A percentile compares a stretch with the other conserved stretches of the same genome.
Conservation (phyloP, 2,888 invertebrate genomes). For the Caenorhabditis japonica region DNA sequence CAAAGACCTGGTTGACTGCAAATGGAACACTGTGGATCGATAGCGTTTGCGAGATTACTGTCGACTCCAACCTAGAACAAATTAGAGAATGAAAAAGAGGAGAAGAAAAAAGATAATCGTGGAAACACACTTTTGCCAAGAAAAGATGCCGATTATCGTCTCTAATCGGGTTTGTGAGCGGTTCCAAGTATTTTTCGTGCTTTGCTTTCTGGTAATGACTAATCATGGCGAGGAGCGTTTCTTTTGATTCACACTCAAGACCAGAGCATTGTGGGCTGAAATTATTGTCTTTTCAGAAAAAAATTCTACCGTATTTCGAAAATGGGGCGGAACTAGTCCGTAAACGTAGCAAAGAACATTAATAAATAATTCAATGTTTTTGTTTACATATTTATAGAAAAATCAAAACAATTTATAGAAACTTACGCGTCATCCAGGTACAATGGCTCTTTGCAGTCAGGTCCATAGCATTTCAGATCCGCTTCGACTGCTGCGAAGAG, state of each 20-base stretch:
- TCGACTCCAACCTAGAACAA: conserved; percentile 15
- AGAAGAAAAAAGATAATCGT: neutral
- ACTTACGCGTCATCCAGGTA: conserved; percentile 50
- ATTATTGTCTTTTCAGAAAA: neutral
- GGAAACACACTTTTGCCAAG: conserved; percentile 12
- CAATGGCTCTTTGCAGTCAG: conserved; percentile 31
- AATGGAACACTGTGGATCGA: conserved; percentile 45
- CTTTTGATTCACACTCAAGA: conserved; percentile 48
- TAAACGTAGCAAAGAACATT: no score
- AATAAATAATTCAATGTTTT: no score
- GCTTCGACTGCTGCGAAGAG: conserved; percentile 18
- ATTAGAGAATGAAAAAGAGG: neutral
- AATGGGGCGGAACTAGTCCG: no score
- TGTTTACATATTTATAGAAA: no score
- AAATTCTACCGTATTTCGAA: no score
- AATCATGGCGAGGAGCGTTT: conserved; percentile 48
- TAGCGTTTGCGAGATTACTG: conserved; percentile 7
- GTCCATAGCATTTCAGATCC: conserved; percentile 45
- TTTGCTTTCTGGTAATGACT: conserved; percentile 41
- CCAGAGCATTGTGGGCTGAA: conserved; percentile 44
- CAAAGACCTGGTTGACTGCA: conserved; percentile 58
- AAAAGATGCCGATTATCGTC: conserved; percentile 13
- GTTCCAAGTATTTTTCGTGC: conserved; percentile 43
- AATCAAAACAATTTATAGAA: no score
- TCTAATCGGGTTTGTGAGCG: conserved; percentile 33